These are phyloP conservation scores for Calephelis nemesis DNA, from an alignment of 1,140 invertebrate genomes.

Conservation along the genomic window DNA sequence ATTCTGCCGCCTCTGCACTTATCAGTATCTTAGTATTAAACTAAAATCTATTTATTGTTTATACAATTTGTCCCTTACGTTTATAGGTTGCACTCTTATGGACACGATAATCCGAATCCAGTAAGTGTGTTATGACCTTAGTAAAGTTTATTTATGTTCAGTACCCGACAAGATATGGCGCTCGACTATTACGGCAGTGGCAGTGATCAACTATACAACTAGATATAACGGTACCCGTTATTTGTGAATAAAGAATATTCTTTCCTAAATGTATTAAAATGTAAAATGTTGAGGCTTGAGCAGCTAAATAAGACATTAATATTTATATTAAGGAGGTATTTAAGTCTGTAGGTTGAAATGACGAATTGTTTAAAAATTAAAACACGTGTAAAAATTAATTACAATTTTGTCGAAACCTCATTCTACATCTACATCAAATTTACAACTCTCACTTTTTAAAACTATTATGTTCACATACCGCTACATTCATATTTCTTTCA, in stretches of 20 bases:
- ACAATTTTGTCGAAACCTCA: no score
- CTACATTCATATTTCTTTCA: no score
- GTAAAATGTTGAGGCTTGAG: no score
- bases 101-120: constrained; percentile 23
- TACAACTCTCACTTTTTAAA: no score
- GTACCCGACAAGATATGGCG: constrained; percentile 3
- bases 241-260: background rate
- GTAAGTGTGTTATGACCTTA: constrained; percentile 19
- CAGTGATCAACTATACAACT: background rate
- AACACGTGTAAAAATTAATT: no score
- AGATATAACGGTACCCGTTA: background rate
- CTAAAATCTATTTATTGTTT: constrained; percentile 35
- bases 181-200: background rate
- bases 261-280: no score
- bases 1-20: constrained; percentile 19
- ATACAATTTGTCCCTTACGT: constrained; percentile 36
- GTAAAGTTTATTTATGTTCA: constrained; percentile 21
- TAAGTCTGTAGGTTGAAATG: no score
- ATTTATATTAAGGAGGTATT: no score
- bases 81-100: constrained; percentile 32
- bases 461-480: no score
- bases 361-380: no score
- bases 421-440: no score
- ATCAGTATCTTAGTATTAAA: constrained; percentile 18
- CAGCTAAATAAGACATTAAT: no score